Percentiles rank a stretch among this genome's conserved stretches.
These are phyloP conservation scores for Coccyzus lansbergi DNA, from an alignment of 2,797 vertebrate species.

Conservation along the genomic window DNA sequence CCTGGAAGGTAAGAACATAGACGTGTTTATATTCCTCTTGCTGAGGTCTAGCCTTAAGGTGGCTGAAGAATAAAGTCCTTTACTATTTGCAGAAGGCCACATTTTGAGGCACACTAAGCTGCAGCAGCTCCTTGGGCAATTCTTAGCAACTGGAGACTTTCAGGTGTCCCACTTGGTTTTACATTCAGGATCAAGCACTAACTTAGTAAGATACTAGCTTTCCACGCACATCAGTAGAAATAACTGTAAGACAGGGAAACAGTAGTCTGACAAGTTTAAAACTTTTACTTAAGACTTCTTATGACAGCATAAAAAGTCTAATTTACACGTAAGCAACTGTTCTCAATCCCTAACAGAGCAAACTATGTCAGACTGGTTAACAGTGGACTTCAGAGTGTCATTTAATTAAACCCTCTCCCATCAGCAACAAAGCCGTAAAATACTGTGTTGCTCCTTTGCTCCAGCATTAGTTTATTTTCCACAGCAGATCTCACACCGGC, in stretches of 20 bases:
- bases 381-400: neutral
- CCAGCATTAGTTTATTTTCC: constrained; percentile 3
- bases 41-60: neutral
- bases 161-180: neutral
- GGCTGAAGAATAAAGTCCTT: neutral
- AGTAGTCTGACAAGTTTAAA: neutral
- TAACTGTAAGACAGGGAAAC: neutral
- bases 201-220: neutral
- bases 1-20: neutral
- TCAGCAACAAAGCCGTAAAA: neutral
- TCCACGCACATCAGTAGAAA: neutral
- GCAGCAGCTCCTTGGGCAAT: neutral
- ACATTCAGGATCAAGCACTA: neutral
- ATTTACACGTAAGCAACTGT: neutral
- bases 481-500: neutral
- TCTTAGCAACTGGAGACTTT: neutral
- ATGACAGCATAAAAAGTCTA: neutral
- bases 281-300: neutral
- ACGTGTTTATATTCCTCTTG: neutral
- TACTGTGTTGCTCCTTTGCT: neutral
- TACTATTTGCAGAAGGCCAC: neutral
- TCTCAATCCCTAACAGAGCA: neutral
- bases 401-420: constrained; percentile 1
- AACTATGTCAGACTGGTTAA: neutral
- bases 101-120: neutral